Conservation (phyloP, 2,113 vertebrate genomes). For the Steatornis caripensis region DNA sequence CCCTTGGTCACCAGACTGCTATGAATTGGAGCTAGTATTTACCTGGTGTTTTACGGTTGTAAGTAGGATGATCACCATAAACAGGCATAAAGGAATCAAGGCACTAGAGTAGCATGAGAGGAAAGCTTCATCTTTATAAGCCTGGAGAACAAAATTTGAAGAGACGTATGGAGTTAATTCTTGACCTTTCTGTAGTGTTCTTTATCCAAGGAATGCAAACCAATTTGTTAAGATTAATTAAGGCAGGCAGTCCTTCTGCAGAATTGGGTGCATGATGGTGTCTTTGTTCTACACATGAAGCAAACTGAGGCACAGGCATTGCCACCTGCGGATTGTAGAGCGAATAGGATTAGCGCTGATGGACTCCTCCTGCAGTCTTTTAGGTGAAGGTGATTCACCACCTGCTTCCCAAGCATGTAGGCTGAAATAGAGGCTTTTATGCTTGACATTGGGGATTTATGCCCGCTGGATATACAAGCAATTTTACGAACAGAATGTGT, state of each 20-base stretch:
- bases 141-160: not conserved
- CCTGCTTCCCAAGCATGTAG: not conserved
- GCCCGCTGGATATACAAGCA: not conserved
- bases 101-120: not conserved
- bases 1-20: not conserved
- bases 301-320: not conserved
- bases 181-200: not conserved
- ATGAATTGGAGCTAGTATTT: not conserved
- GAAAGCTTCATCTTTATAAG: not conserved
- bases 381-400: not conserved
- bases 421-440: not conserved
- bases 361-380: not conserved
- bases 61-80: not conserved
- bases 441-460: not conserved
- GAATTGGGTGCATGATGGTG: not conserved
- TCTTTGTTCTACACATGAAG: not conserved
- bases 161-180: not conserved
- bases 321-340: not conserved
- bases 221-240: not conserved
- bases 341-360: not conserved
- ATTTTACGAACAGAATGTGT: not conserved
- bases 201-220: not conserved
- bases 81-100: not conserved
- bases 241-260: slow-evolving; percentile 5
- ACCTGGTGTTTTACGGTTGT: not conserved